Evolutionary conservation across 2,888 invertebrate species (phyloP).

Genomic region (Mythimna vitellina): DNA sequence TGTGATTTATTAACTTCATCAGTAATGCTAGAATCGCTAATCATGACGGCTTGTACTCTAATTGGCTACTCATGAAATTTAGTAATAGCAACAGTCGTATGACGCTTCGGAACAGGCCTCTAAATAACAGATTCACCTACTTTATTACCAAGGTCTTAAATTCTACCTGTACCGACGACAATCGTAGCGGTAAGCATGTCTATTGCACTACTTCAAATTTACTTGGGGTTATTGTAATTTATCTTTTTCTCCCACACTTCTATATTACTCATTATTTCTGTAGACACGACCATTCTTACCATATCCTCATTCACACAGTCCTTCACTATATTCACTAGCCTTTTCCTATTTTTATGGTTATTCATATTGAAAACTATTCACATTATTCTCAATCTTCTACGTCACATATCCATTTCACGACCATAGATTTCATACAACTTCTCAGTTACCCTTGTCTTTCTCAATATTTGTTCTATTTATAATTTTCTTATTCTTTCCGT

Average conservation of each 20-base stretch:
- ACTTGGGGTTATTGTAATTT: no score
- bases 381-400: background rate
- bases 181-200: background rate
- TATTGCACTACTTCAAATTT: background rate
- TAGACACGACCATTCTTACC: background rate
- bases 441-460: background rate
- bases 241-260: background rate
- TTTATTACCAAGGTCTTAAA: background rate
- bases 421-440: background rate
- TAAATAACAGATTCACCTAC: background rate
- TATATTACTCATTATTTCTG: background rate
- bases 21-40: conserved; percentile 1
- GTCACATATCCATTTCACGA: background rate
- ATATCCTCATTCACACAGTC: background rate
- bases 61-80: conserved; percentile 39
- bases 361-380: background rate
- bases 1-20: conserved; percentile 10
- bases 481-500: background rate
- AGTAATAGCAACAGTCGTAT: conserved; percentile 7
- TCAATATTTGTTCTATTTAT: background rate
- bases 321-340: background rate
- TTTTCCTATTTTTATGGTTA: background rate
- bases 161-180: background rate
- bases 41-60: conserved; percentile 14
- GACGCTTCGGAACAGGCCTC: background rate